These are phyloP conservation scores for Patagioenas fasciata DNA, from an alignment of 2,113 vertebrate genomes.

Conservation along the genomic window DNA sequence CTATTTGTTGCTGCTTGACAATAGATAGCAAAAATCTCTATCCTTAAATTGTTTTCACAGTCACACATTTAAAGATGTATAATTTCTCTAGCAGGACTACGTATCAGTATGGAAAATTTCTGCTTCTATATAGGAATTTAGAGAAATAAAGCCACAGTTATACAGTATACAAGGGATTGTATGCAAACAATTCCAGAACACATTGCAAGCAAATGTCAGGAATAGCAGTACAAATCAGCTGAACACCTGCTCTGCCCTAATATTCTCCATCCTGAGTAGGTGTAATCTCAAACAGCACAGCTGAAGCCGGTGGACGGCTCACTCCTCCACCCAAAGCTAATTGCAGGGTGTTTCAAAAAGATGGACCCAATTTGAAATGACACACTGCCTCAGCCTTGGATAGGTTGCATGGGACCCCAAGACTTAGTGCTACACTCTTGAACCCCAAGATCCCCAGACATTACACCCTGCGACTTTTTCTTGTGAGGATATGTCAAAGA, in stretches of 20 bases:
- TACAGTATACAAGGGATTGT: fast-evolving
- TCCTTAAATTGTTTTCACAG: background rate
- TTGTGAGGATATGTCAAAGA: too few species aligned
- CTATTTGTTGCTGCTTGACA: background rate
- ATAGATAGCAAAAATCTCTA: background rate
- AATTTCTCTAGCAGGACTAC: background rate
- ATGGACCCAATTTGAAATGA: too few species aligned
- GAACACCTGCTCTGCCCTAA: background rate
- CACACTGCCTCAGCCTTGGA: too few species aligned
- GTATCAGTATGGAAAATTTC: background rate
- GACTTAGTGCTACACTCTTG: too few species aligned
- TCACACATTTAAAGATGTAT: background rate
- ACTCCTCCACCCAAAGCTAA: background rate
- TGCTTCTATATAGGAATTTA: background rate
- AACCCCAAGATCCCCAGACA: too few species aligned
- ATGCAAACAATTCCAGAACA: background rate
- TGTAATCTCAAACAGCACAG: background rate
- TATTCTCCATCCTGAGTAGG: background rate
- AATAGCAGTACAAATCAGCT: fast-evolving
- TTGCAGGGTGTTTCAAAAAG: too few species aligned
- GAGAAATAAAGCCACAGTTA: background rate
- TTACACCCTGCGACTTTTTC: too few species aligned
- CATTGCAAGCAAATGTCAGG: fast-evolving
- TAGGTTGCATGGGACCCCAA: too few species aligned
- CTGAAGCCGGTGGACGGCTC: background rate